Percentiles rank a stretch among this genome's conserved stretches.
These are phyloP conservation scores for Helicoverpa assulta DNA, from an alignment of 2,888 invertebrate species.

Conservation along the genomic window DNA sequence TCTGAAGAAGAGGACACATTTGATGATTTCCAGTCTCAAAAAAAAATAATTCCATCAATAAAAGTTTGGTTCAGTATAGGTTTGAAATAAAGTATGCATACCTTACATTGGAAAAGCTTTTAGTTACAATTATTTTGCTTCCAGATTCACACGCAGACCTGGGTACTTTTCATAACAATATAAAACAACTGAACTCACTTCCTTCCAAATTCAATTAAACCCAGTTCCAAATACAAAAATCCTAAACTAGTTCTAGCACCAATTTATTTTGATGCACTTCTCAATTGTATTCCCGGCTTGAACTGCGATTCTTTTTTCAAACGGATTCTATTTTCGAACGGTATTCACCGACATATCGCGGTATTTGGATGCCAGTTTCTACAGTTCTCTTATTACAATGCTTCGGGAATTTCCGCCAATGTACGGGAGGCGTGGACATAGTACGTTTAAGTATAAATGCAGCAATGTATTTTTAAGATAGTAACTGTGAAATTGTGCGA, in stretches of 20 bases:
- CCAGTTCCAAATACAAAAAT: background rate
- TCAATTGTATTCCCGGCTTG: constrained; percentile 18
- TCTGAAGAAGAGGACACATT: too few species aligned
- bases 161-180: too few species aligned
- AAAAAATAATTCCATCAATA: too few species aligned
- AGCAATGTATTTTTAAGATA: constrained; percentile 36
- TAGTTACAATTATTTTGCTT: too few species aligned
- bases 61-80: too few species aligned
- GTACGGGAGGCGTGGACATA: constrained; percentile 39
- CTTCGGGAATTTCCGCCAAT: constrained; percentile 44
- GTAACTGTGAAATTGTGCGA: constrained; percentile 20
- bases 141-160: too few species aligned
- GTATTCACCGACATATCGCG: constrained; percentile 55
- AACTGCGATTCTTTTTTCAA: constrained; percentile 35
- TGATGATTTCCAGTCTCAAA: too few species aligned
- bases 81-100: too few species aligned
- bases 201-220: too few species aligned
- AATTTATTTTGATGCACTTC: background rate
- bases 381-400: constrained; percentile 53
- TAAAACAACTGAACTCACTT: too few species aligned
- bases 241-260: background rate
- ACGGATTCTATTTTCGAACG: constrained; percentile 60
- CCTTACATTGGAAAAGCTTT: too few species aligned
- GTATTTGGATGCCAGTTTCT: constrained; percentile 62
- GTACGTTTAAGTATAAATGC: constrained; percentile 43